Evolutionary conservation across 2,113 vertebrate species (phyloP), one percentile per base, ranked within the genome.

Genomic region (Nerophis ophidion): DNA sequence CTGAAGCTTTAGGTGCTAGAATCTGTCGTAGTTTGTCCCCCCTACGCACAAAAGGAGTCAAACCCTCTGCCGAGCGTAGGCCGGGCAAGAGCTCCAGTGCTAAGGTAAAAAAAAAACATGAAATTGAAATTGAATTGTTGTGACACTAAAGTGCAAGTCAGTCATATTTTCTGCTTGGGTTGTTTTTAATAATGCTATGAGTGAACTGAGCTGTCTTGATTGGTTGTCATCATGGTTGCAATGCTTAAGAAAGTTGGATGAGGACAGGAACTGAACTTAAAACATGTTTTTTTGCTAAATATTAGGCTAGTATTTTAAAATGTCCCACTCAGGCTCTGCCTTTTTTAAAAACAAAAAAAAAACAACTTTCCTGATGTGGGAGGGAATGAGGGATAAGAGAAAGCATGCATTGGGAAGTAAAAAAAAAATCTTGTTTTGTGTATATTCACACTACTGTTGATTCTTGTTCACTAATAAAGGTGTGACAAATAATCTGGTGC

Each of bases 1-100:
- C 94, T 93, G 95, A 92, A 93, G 92, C 90, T 92, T 44, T 99
- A 98, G 94, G 90, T 94, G 92, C 92, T 98, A 99, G 92, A 92
- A 93, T 95, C 91, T 92, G 94, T 95, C 92, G 92, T 97, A 98
- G 96, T 97, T 97, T 94, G 89, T 92, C 91, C 90, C 91, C 40
- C 40, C 8, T 11, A 44, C 40, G 12, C 40, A 44, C 40, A 81
- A 95, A 97, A 93, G 93, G 94, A 93, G 93, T 97, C 92, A 94
- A 90, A 93, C 90, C 94, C 90, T 91, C 93, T 92, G 93, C 93
- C 94, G 95, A 98, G 93, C 92, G 92, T 96, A 96, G 93, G 93
- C 94, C 91, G 62, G 95, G 94, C 93, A 93, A 95, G 93, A 93
- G 94, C 94, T 97, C 93, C 93, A 93, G 91, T 91, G 91, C 92